Evolutionary conservation across 2,888 invertebrate species (phyloP), one percentile per base, ranked within the genome.

Genomic region (Danaus chrysippus): DNA sequence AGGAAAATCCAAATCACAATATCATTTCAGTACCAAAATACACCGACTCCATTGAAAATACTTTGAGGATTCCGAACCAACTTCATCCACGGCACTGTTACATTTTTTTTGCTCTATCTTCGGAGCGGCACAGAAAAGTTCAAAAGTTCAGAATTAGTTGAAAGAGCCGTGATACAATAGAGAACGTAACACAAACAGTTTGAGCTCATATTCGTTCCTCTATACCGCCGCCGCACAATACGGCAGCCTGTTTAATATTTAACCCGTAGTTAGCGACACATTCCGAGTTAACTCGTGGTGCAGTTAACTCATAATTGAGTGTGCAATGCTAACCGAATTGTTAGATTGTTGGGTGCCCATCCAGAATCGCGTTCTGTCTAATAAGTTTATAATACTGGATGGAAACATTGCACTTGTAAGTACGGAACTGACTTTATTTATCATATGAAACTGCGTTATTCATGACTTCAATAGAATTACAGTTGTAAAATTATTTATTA

Each of bases 221-320:
- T 61, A 46, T 54, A 59, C 65, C 59, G 46, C 43, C 56, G 58
- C 23, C 71, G 67, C 68, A 77, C 73, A 76, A 75, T 71, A 65
- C 72, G 66, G 63, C 66, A 61, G 62, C 68, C 62, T 61, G 65
- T 67, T 83, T 75, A 84, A 83, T 83, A 84, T 83, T 85, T 76
- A 83, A 78, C 73, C 68, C 69, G 74, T 77, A 78, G 84, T 84
- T 84, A 84, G 81, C 74, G 78, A 74, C 75, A 74, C 73, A 72
- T 72, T 68, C 73, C 73, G 76, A 73, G 76, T 78, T 77, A 75
- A 73, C 76, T 73, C 66, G 71, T 73, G 74, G 73, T 76, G 77
- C 78, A 79, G 81, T 80, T 81, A 76, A 69, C 73, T 72, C 73
- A 71, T 83, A 83, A 83, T 83, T 82, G 81, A 82, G 79, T 79